Evolutionary conservation across 2,113 vertebrate species (phyloP).

Genomic region (Podiceps cristatus): DNA sequence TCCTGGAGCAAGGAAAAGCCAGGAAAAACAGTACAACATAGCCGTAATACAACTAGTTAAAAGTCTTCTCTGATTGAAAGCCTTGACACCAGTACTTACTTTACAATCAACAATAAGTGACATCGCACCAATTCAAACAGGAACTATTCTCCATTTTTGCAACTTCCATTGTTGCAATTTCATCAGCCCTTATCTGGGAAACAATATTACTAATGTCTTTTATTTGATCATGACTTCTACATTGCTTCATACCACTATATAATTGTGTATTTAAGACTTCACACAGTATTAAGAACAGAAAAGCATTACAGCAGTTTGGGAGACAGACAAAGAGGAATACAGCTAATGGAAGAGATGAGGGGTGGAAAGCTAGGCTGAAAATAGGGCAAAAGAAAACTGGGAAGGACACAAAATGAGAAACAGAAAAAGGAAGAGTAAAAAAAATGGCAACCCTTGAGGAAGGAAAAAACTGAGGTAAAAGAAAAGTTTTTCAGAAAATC

Average conservation of each 20-base stretch:
- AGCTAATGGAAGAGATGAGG: not conserved
- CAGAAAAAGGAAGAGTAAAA: not conserved
- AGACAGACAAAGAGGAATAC: not conserved
- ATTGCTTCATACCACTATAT: not conserved
- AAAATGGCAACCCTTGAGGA: not conserved
- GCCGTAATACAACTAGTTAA: rapidly evolving
- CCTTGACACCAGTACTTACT: not conserved
- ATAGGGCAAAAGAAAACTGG: not conserved
- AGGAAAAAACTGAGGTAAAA: not conserved
- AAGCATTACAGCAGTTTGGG: not conserved
- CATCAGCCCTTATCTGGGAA: not conserved
- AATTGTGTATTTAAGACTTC: not conserved
- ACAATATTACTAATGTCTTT: not conserved
- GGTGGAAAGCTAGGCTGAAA: not conserved
- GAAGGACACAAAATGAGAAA: not conserved
- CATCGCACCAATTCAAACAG: not conserved
- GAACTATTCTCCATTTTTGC: not conserved
- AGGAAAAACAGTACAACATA: not conserved
- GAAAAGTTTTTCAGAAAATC: not conserved
- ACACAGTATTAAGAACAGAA: not conserved
- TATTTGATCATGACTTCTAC: not conserved
- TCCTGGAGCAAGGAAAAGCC: not conserved
- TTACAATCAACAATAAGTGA: not conserved
- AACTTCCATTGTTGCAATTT: not conserved
- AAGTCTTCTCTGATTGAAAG: not conserved